Conservation (phyloP, 2,888 invertebrate species). For the Ceratothoa steindachneri region DNA sequence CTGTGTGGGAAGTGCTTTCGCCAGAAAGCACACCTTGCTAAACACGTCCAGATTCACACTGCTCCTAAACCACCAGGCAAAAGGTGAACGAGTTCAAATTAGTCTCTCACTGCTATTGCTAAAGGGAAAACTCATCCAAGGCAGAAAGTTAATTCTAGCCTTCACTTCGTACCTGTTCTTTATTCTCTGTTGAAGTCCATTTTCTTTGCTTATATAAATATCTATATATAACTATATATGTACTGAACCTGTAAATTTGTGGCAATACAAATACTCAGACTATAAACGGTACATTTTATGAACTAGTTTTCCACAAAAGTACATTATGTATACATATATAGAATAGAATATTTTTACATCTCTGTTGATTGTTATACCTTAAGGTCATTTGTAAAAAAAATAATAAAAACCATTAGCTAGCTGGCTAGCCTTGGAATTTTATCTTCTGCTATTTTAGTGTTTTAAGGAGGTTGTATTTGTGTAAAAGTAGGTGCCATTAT, state of each 20-base stretch:
- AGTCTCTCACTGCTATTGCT: neutral
- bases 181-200: neutral
- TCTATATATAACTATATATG: conserved; percentile 16
- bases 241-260: conserved; percentile 7
- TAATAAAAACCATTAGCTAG: neutral
- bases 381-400: neutral
- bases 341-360: neutral
- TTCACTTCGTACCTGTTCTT: conserved; percentile 1
- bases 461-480: neutral
- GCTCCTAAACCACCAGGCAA: conserved; percentile 48
- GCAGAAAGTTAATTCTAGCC: neutral
- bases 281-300: neutral
- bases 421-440: conserved; percentile 8
- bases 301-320: neutral
- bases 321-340: neutral
- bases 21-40: conserved; percentile 85
- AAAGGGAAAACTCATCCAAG: neutral
- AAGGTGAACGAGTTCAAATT: conserved; percentile 24
- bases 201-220: conserved; percentile 3
- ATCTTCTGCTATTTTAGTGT: neutral
- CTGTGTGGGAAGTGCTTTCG: conserved; percentile 83
- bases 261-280: neutral
- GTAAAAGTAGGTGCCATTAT: conserved; percentile 3
- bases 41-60: conserved; percentile 82
- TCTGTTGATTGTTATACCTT: neutral